These are phyloP conservation scores for Antheraea pernyi DNA, from an alignment of 1,140 invertebrate species.

Conservation along the genomic window DNA sequence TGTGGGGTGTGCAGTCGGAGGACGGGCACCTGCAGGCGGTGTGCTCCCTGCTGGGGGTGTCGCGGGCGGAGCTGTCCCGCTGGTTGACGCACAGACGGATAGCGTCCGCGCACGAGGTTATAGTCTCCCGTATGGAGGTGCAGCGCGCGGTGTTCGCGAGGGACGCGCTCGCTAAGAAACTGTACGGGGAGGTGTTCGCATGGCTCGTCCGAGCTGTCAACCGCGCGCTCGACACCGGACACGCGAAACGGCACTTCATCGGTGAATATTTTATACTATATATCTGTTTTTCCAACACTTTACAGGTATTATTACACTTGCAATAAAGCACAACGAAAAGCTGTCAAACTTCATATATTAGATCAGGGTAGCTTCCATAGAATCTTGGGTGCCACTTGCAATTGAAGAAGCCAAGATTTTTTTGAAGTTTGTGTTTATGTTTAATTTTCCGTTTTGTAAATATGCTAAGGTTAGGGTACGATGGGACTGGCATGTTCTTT, in stretches of 20 bases:
- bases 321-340: no score
- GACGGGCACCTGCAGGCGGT: constrained; percentile 86
- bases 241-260: constrained; percentile 62
- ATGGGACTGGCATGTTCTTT: no score
- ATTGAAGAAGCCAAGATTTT: no score
- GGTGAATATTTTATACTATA: background rate
- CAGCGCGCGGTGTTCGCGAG: constrained; percentile 88
- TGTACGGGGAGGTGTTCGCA: constrained; percentile 96
- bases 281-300: no score
- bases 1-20: constrained; percentile 57
- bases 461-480: no score
- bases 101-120: constrained; percentile 79
- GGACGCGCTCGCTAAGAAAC: constrained; percentile 97
- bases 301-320: no score
- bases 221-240: constrained; percentile 83
- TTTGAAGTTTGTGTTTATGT: no score
- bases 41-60: constrained; percentile 88
- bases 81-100: constrained; percentile 94
- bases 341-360: no score
- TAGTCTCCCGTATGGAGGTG: constrained; percentile 60
- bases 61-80: constrained; percentile 86
- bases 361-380: no score
- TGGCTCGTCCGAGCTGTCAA: constrained; percentile 96
- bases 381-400: no score
- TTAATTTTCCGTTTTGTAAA: no score